These are phyloP conservation scores for Schizothorax lantsangensis DNA, from an alignment of 2,797 vertebrate genomes.

Conservation along the genomic window DNA sequence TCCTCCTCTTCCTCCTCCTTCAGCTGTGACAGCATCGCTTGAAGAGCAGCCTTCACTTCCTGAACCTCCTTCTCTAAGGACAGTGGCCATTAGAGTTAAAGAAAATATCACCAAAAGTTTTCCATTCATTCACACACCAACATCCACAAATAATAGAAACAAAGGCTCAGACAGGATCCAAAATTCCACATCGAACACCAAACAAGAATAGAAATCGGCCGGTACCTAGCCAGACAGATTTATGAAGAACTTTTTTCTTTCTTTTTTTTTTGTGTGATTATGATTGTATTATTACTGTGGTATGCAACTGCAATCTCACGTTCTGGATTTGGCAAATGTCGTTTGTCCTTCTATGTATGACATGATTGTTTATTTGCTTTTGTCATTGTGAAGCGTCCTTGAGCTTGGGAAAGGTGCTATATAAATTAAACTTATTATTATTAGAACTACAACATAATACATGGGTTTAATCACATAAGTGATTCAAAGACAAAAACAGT, in stretches of 20 bases:
- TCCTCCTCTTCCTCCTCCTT: constrained; percentile 72
- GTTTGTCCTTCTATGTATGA: too few species aligned
- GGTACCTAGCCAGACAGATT: too few species aligned
- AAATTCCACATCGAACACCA: background rate
- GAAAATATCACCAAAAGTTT: constrained; percentile 64
- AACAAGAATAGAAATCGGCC: too few species aligned
- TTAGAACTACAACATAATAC: background rate
- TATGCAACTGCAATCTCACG: too few species aligned
- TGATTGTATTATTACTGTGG: too few species aligned
- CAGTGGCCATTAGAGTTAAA: constrained; percentile 84
- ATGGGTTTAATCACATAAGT: background rate
- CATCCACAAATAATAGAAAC: constrained; percentile 41
- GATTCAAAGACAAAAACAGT: background rate
- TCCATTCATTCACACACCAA: background rate
- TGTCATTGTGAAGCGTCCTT: too few species aligned
- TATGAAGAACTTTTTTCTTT: too few species aligned
- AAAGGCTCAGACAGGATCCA: background rate
- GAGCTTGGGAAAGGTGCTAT: too few species aligned
- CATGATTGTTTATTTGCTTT: too few species aligned
- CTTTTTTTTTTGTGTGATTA: too few species aligned
- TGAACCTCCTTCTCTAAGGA: constrained; percentile 86
- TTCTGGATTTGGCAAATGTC: too few species aligned
- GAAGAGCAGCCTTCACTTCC: constrained; percentile 88
- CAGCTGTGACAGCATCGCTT: constrained; percentile 84
- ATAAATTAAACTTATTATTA: too few species aligned